These are phyloP conservation scores for Coptotermes formosanus DNA, from an alignment of 1,140 invertebrate species.

Conservation along the genomic window DNA sequence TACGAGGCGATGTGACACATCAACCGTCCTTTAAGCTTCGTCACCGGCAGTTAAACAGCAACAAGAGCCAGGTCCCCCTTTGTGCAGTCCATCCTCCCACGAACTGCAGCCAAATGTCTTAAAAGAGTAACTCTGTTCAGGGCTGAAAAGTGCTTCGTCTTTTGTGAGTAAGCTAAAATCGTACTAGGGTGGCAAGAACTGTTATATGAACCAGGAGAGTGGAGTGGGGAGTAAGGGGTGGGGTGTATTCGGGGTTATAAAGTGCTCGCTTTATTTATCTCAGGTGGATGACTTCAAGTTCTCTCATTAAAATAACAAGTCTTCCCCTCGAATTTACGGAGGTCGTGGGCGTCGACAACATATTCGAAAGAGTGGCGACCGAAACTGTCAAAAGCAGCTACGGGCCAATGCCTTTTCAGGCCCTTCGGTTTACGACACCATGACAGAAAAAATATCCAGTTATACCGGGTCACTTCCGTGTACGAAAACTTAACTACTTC, in stretches of 20 bases:
- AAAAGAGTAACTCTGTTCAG: neutral
- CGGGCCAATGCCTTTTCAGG: too few relatives aligned
- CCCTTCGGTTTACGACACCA: too few relatives aligned
- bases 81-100: neutral
- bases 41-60: neutral
- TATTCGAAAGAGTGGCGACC: too few relatives aligned
- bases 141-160: neutral
- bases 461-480: too few relatives aligned
- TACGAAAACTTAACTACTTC: too few relatives aligned
- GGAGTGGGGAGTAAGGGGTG: neutral
- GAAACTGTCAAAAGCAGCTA: too few relatives aligned
- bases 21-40: neutral
- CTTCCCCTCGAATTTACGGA: too few relatives aligned
- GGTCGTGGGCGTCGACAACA: too few relatives aligned
- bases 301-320: too few relatives aligned
- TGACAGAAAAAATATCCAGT: too few relatives aligned
- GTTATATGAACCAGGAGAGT: neutral
- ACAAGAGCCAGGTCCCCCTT: neutral
- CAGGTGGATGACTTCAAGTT: too few relatives aligned
- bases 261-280: neutral
- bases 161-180: neutral
- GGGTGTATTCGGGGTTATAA: neutral
- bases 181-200: too few relatives aligned
- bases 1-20: neutral
- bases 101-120: neutral